Evolutionary conservation across 2,113 vertebrate genomes (phyloP).

Genomic region (Corythoichthys haematopterus): DNA sequence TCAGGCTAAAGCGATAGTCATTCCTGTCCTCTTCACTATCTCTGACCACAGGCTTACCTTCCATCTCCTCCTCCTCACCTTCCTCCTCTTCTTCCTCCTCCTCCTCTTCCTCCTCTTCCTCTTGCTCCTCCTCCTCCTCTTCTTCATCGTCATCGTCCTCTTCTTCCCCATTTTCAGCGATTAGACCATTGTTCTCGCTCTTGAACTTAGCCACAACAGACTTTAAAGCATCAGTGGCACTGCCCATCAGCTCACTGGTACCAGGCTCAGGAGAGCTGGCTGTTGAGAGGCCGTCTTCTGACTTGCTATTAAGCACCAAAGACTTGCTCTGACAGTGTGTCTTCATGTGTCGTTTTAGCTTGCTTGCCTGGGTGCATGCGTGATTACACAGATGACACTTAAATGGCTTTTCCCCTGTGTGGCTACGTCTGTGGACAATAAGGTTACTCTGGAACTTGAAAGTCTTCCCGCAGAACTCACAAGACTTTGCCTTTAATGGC

Average conservation of each 20-base stretch:
- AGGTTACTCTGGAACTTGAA: conserved; percentile 99
- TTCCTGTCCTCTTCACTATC: conserved; percentile 73
- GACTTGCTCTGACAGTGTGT: conserved; percentile 94
- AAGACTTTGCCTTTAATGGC: conserved; percentile 91
- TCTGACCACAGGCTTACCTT: conserved; percentile 79
- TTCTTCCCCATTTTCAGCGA: conserved; percentile 87
- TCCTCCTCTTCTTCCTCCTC: conserved; percentile 87
- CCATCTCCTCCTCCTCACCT: conserved; percentile 84
- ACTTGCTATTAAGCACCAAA: conserved; percentile 85
- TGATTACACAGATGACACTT: conserved; percentile 98
- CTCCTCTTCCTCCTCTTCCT: conserved; percentile 84
- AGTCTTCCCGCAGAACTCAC: conserved; percentile 97
- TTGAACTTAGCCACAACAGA: conserved; percentile 97
- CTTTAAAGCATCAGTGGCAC: conserved; percentile 91
- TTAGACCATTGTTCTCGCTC: conserved; percentile 86
- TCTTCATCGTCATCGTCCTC: conserved; percentile 64
- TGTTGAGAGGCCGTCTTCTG: conserved; percentile 88
- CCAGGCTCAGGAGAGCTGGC: conserved; percentile 94
- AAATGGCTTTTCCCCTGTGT: conserved; percentile 97
- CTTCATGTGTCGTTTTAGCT: conserved; percentile 98
- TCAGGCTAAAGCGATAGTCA: conserved; percentile 88
- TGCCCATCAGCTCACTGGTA: conserved; percentile 88
- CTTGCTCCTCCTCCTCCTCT: conserved; percentile 57
- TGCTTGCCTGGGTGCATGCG: conserved; percentile 97
- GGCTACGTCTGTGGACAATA: conserved; percentile 94